phyloP scores from a whole-genome alignment of 2,113 vertebrate species.

The Platysteira castanea region DNA sequence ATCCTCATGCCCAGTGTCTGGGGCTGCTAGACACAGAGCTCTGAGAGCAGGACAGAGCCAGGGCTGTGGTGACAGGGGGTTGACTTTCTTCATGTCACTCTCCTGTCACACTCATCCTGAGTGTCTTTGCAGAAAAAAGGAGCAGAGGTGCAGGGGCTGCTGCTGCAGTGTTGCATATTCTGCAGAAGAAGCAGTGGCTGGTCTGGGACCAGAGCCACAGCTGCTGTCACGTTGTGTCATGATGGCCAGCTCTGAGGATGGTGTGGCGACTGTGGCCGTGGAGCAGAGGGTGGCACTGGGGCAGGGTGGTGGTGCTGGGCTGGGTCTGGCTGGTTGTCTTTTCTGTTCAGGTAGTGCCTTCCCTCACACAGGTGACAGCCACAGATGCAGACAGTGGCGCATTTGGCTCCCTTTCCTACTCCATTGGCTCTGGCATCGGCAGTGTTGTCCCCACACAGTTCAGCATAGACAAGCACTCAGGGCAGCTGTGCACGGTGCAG shows the following conservation, averaged over 20 bases:
- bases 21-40: neutral
- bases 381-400: conserved; percentile 87
- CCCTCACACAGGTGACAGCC: conserved; percentile 84
- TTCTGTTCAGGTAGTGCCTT: neutral
- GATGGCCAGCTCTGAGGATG: neutral
- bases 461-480: conserved; percentile 81
- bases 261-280: rapidly evolving
- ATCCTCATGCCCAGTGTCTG: neutral
- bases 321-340: neutral
- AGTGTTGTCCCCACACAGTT: conserved; percentile 78
- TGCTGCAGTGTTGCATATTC: neutral
- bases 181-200: neutral
- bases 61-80: neutral
- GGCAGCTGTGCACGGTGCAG: conserved; percentile 86
- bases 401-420: conserved; percentile 87
- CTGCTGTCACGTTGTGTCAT: rapidly evolving
- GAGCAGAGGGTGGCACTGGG: neutral
- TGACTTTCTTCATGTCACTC: neutral
- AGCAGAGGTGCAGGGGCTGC: neutral
- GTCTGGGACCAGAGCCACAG: neutral
- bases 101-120: no score
- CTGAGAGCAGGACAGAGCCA: neutral
- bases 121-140: neutral
- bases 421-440: conserved; percentile 84
- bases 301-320: neutral